These are phyloP conservation scores for Simalia tracyae DNA, from an alignment of 2,797 vertebrate genomes.

Conservation along the genomic window DNA sequence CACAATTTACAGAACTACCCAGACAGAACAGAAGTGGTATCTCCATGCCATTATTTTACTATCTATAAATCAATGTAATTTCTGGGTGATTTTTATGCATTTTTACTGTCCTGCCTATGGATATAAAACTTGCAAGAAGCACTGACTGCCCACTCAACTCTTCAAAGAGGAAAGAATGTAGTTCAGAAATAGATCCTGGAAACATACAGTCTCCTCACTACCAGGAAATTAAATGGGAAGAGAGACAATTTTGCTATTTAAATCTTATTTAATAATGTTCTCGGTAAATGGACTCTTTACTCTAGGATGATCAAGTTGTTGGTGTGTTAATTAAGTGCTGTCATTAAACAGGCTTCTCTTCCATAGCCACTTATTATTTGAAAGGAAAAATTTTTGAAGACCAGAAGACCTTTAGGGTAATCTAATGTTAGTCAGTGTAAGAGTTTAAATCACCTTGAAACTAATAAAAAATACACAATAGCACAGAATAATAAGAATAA, in stretches of 20 bases:
- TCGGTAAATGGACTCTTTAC: background rate
- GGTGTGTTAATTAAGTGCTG: background rate
- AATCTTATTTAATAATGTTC: conserved; percentile 42
- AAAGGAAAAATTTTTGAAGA: background rate
- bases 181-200: conserved; percentile 51
- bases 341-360: background rate
- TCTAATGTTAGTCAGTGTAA: background rate
- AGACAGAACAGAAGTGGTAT: conserved; percentile 72
- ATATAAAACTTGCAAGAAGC: conserved; percentile 50
- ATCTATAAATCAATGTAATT: conserved; percentile 71
- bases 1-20: conserved; percentile 75
- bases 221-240: conserved; percentile 50
- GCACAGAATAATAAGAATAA: background rate
- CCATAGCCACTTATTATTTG: background rate
- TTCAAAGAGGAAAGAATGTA: conserved; percentile 53
- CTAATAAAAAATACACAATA: background rate
- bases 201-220: conserved; percentile 33
- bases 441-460: background rate
- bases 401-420: background rate
- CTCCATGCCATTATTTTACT: conserved; percentile 65
- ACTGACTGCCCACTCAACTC: conserved; percentile 43
- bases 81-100: conserved; percentile 59
- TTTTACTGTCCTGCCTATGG: conserved; percentile 26
- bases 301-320: background rate
- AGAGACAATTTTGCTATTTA: conserved; percentile 42